These are phyloP conservation scores for Chironomus tepperi DNA, from an alignment of 1,140 invertebrate genomes.

Conservation along the genomic window DNA sequence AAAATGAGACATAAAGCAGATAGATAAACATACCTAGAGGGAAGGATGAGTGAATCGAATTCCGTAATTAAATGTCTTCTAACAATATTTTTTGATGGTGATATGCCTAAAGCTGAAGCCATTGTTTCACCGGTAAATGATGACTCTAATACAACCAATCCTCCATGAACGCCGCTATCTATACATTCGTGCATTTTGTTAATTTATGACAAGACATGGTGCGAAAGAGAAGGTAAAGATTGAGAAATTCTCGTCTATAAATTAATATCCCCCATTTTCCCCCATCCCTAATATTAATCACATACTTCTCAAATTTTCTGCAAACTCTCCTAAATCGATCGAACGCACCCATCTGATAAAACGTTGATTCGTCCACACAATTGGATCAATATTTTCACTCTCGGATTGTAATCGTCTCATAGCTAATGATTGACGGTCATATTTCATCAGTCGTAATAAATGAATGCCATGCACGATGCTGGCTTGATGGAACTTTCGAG, in stretches of 20 bases:
- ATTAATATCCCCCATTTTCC: too few species aligned
- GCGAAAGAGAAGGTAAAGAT: slow-evolving; percentile 16
- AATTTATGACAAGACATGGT: too few species aligned
- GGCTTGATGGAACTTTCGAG: slow-evolving; percentile 85
- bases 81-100: slow-evolving; percentile 87
- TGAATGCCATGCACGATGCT: slow-evolving; percentile 89
- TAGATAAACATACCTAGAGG: slow-evolving; percentile 64
- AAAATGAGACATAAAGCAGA: slow-evolving; percentile 24
- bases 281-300: slow-evolving; percentile 17
- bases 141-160: slow-evolving; percentile 82
- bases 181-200: too few species aligned
- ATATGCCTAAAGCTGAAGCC: slow-evolving; percentile 85
- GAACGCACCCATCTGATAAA: slow-evolving; percentile 86
- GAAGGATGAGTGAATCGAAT: slow-evolving; percentile 79
- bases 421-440: slow-evolving; percentile 81
- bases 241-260: background rate
- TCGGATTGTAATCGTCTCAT: slow-evolving; percentile 81
- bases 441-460: slow-evolving; percentile 81
- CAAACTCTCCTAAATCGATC: slow-evolving; percentile 88
- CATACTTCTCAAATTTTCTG: slow-evolving; percentile 84
- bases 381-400: slow-evolving; percentile 75
- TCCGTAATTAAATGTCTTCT: slow-evolving; percentile 81
- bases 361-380: slow-evolving; percentile 91
- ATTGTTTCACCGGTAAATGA: slow-evolving; percentile 90
- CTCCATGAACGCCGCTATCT: slow-evolving; percentile 91